phyloP scores from a whole-genome alignment of 2,113 vertebrate genomes.

The Synodontis membranacea region DNA sequence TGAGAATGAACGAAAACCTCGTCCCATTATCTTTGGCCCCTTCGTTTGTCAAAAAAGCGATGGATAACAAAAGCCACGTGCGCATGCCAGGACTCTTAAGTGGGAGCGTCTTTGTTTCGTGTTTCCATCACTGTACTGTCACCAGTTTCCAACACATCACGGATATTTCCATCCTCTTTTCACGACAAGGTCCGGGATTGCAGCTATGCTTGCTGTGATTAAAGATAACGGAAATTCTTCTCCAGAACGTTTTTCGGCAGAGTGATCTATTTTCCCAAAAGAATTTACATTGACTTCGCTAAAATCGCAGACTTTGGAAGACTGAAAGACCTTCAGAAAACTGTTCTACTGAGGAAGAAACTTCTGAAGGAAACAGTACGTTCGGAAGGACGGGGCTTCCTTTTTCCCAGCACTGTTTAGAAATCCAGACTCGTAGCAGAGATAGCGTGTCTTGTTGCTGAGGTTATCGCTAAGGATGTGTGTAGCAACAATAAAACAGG shows the following conservation, averaged over 20 bases:
- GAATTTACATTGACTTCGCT: background rate
- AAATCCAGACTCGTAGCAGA: background rate
- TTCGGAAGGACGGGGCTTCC: too few species aligned
- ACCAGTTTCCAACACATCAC: background rate
- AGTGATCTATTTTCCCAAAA: too few species aligned
- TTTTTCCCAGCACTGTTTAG: background rate
- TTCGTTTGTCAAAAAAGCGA: background rate
- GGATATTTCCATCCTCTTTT: background rate
- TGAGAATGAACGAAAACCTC: background rate
- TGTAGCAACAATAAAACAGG: background rate
- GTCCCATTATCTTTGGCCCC: slow-evolving; percentile 19
- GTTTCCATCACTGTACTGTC: background rate
- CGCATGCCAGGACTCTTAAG: slow-evolving; percentile 9
- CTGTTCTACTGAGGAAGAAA: too few species aligned
- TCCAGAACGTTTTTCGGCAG: background rate
- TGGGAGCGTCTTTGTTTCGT: background rate
- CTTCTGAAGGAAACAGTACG: too few species aligned
- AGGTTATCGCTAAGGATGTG: background rate
- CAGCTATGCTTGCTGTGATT: background rate
- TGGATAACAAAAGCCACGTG: background rate
- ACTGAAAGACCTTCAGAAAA: background rate
- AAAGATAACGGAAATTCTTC: background rate
- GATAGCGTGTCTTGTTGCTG: background rate
- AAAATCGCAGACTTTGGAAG: background rate
- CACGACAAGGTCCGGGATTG: background rate